Percentiles rank a stretch among this genome's conserved stretches.
phyloP scores from a whole-genome alignment of 2,888 invertebrate species.

The Galerucella nymphaeae region DNA sequence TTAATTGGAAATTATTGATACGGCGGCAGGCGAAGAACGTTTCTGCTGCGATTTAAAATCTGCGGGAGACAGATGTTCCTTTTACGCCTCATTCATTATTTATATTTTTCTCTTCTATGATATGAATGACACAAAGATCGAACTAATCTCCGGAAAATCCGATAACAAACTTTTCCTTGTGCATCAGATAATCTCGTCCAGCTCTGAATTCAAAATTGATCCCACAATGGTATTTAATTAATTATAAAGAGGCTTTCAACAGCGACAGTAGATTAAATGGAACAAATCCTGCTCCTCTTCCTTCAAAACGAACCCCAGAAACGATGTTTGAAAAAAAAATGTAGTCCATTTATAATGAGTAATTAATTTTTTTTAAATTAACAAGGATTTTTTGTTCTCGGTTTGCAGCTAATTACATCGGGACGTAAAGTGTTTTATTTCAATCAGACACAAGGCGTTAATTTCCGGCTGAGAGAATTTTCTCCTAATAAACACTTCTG shows the following conservation, averaged over 20 bases:
- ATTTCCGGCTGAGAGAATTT: constrained; percentile 30
- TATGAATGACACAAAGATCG: constrained; percentile 17
- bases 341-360: constrained; percentile 46
- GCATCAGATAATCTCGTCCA: constrained; percentile 8
- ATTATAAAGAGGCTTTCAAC: constrained; percentile 36
- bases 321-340: constrained; percentile 40
- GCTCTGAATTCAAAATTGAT: constrained; percentile 35
- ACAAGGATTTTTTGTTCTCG: constrained; percentile 54
- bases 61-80: background rate
- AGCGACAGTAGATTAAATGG: constrained; percentile 39
- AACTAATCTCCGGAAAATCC: constrained; percentile 28
- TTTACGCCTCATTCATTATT: background rate
- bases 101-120: background rate
- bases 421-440: constrained; percentile 47
- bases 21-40: background rate
- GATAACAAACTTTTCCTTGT: constrained; percentile 23
- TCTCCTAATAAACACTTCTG: too few species aligned
- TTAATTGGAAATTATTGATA: background rate
- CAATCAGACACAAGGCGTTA: constrained; percentile 7
- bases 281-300: constrained; percentile 37
- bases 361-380: constrained; percentile 53
- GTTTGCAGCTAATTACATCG: constrained; percentile 54
- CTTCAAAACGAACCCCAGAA: constrained; percentile 15
- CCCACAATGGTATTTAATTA: constrained; percentile 37
- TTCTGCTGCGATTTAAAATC: background rate